phyloP scores from a whole-genome alignment of 2,113 vertebrate species.

The zebrafish (Danio rerio) region DNA sequence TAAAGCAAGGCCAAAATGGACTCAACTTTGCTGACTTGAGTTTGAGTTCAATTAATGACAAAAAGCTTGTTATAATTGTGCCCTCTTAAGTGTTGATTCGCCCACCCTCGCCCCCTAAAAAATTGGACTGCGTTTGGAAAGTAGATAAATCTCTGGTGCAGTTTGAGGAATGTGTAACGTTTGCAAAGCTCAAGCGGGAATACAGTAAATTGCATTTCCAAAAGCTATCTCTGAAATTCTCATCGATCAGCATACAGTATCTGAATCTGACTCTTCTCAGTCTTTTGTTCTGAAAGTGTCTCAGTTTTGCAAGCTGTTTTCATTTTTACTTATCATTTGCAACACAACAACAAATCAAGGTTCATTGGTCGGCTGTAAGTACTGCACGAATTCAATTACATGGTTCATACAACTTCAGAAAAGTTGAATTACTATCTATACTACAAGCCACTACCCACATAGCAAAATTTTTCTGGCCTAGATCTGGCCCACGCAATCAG shows the following conservation, averaged over 20 bases:
- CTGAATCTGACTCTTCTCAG: neutral
- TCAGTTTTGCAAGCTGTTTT: too few relatives aligned
- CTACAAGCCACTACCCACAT: too few relatives aligned
- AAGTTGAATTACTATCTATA: too few relatives aligned
- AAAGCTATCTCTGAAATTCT: neutral
- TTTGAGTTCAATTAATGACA: too few relatives aligned
- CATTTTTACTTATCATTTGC: too few relatives aligned
- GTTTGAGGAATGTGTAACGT: neutral
- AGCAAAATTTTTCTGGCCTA: too few relatives aligned
- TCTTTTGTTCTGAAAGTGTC: too few relatives aligned
- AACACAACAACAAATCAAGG: too few relatives aligned
- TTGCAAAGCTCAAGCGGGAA: neutral
- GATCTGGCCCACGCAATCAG: too few relatives aligned
- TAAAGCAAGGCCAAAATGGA: neutral
- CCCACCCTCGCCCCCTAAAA: neutral
- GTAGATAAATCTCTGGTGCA: neutral
- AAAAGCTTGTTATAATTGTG: too few relatives aligned
- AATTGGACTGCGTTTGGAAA: too few relatives aligned
- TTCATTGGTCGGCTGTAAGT: neutral
- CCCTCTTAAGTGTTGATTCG: neutral
- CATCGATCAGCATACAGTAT: neutral
- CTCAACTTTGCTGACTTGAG: neutral
- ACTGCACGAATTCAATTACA: neutral
- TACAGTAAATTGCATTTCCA: neutral
- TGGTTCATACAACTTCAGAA: neutral